Conservation (phyloP, 2,797 vertebrate genomes). For the Sebastes elongatus region DNA sequence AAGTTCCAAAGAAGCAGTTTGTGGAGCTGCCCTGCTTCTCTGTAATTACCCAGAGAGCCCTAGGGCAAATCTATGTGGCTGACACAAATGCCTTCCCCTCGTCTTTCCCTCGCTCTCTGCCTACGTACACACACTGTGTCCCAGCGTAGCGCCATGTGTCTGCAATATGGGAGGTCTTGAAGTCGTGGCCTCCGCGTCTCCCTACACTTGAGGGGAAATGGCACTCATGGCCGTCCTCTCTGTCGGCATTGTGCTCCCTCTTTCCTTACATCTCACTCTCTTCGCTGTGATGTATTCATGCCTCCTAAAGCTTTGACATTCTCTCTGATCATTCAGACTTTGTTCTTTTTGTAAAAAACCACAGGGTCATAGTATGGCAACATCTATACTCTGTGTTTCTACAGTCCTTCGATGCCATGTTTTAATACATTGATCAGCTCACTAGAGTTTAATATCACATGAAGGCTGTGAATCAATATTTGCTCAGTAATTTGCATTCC, state of each 20-base stretch:
- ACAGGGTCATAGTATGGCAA: neutral
- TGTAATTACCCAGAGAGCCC: constrained; percentile 77
- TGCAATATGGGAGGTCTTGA: constrained; percentile 75
- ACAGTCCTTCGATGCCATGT: neutral
- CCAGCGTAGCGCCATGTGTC: constrained; percentile 64
- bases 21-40: constrained; percentile 66
- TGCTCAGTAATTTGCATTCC: constrained; percentile 52
- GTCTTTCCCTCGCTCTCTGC: constrained; percentile 8
- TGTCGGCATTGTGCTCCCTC: constrained; percentile 9
- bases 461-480: constrained; percentile 56
- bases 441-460: constrained; percentile 6
- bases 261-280: neutral
- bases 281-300: constrained; percentile 2
- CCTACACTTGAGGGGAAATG: constrained; percentile 46
- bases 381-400: constrained; percentile 6
- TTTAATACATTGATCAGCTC: neutral
- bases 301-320: constrained; percentile 16
- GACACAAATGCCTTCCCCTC: constrained; percentile 49
- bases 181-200: constrained; percentile 34
- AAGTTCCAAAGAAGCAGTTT: constrained; percentile 48
- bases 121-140: constrained; percentile 19
- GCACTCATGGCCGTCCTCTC: constrained; percentile 12
- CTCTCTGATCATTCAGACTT: constrained; percentile 47
- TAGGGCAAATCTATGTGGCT: constrained; percentile 70
- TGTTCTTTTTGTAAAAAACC: constrained; percentile 21